These are phyloP conservation scores for Linnaemya tessellans DNA, from an alignment of 2,888 invertebrate species.

Conservation along the genomic window DNA sequence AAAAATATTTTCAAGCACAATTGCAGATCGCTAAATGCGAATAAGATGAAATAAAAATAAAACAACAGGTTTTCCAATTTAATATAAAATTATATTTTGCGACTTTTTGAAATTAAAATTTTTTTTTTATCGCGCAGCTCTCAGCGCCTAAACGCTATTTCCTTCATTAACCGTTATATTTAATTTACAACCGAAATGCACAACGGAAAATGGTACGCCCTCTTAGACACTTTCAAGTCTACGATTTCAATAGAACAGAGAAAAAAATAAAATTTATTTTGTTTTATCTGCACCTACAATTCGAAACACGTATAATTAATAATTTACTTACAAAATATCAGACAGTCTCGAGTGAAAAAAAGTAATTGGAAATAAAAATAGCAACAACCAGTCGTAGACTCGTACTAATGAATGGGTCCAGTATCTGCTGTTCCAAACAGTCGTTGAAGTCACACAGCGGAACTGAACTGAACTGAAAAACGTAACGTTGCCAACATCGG, in stretches of 20 bases:
- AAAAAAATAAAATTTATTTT: neutral
- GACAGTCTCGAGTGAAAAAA: conserved; percentile 14
- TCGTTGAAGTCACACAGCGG: conserved; percentile 70
- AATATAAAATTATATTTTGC: too few relatives aligned
- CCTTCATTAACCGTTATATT: conserved; percentile 48
- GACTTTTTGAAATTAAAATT: too few relatives aligned
- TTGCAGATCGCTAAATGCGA: too few relatives aligned
- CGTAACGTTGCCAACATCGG: conserved; percentile 61
- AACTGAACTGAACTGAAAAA: conserved; percentile 75
- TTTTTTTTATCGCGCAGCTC: conserved; percentile 13
- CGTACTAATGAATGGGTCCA: conserved; percentile 63
- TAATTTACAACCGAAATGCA: conserved; percentile 29
- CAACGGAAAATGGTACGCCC: conserved; percentile 57
- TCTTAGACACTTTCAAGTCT: conserved; percentile 46
- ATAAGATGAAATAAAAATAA: too few relatives aligned
- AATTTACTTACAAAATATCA: conserved; percentile 63
- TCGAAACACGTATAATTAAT: conserved; percentile 52
- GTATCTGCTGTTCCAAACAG: conserved; percentile 33
- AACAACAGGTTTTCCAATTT: too few relatives aligned
- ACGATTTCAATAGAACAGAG: conserved; percentile 15
- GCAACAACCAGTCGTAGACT: conserved; percentile 6
- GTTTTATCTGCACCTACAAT: conserved; percentile 23
- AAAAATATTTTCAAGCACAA: too few relatives aligned
- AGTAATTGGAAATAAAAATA: conserved; percentile 12
- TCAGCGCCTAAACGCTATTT: conserved; percentile 35